Base-by-base conservation (phyloP, 2,888 invertebrate species). In the Cryptophagus acutangulus region DNA sequence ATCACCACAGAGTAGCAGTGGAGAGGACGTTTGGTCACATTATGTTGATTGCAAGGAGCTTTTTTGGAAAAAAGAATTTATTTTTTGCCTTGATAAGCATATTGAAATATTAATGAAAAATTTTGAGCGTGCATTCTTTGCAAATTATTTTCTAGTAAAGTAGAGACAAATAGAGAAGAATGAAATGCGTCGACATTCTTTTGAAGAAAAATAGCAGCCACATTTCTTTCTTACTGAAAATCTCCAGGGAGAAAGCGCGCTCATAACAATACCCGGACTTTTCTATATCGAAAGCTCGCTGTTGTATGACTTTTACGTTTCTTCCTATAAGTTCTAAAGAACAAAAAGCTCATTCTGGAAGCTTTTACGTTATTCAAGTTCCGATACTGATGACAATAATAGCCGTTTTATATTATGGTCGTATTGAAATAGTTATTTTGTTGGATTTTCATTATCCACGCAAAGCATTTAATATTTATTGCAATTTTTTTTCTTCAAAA, bases 261-360 rank as follows among this genome's bases (percentile, higher is more conserved):
- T 12, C 12, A 26, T 26, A 51, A 64, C 64, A 64, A 65, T 61
- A 51, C 10, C n/a, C n/a, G 59, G 45, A 54, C 61, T 61, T 63
- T 63, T 65, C 26, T 26, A 26, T 62, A 61, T 61, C 56, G 58
- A 57, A 56, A 59, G 62, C 63, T 65, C 59, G 61, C 62, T 55
- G 63, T 65, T 65, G 62, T 65, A 65, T 62, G 64, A 66, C 65
- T 66, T 65, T 65, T 66, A 65, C 65, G 59, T 66, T 65, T 63
- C 64, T 62, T 65, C 63, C 60, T 62, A 62, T 61, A 58, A 57
- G 55, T 54, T 46, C 48, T 45, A 59, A 59, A 64, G 64, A 65
- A 66, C 66, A 66, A 66, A 66, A 66, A 63, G 63, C 65, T 63
- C 61, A 65, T 66, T 66, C 66, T 62, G 49, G 64, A 58, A 62